Percentiles rank a stretch among this genome's conserved stretches.
phyloP scores from a whole-genome alignment of 2,888 invertebrate species.

The Boloria selene region DNA sequence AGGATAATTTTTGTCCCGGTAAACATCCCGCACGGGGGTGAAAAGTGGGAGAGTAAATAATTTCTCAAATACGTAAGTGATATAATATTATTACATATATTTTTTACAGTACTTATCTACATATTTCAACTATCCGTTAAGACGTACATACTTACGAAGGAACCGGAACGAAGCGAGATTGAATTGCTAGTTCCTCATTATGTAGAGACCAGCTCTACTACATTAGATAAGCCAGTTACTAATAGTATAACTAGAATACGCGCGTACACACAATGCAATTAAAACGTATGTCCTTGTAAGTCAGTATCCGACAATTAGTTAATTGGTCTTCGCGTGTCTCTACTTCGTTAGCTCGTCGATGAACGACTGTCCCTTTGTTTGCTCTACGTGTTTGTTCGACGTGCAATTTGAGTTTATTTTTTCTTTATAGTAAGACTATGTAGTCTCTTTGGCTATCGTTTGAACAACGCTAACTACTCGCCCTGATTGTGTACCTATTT shows the following conservation, averaged over 20 bases:
- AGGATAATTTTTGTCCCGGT: too few relatives aligned
- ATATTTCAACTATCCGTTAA: too few relatives aligned
- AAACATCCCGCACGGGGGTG: not conserved
- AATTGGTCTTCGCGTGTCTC: conserved; percentile 43
- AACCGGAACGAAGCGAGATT: too few relatives aligned
- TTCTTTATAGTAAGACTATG: conserved; percentile 5
- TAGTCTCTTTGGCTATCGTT: conserved; percentile 3
- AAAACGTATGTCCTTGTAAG: conserved; percentile 23
- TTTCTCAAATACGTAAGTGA: too few relatives aligned
- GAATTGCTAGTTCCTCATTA: too few relatives aligned
- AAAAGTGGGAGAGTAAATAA: not conserved
- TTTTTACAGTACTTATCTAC: too few relatives aligned
- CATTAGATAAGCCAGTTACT: too few relatives aligned
- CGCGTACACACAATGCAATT: conserved; percentile 7
- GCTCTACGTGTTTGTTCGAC: conserved; percentile 21
- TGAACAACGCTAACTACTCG: not conserved
- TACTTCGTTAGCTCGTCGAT: conserved; percentile 44
- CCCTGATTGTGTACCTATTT: too few relatives aligned
- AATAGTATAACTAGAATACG: not conserved
- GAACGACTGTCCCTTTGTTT: conserved; percentile 32
- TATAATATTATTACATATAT: too few relatives aligned
- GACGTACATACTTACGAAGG: too few relatives aligned
- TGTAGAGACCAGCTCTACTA: too few relatives aligned
- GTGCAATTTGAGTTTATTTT: conserved; percentile 17
- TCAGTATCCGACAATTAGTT: conserved; percentile 44